Percentiles rank a stretch among this genome's conserved stretches.
These are phyloP conservation scores for Mustela nigripes DNA, from an alignment of 2,113 vertebrate species.

Conservation along the genomic window DNA sequence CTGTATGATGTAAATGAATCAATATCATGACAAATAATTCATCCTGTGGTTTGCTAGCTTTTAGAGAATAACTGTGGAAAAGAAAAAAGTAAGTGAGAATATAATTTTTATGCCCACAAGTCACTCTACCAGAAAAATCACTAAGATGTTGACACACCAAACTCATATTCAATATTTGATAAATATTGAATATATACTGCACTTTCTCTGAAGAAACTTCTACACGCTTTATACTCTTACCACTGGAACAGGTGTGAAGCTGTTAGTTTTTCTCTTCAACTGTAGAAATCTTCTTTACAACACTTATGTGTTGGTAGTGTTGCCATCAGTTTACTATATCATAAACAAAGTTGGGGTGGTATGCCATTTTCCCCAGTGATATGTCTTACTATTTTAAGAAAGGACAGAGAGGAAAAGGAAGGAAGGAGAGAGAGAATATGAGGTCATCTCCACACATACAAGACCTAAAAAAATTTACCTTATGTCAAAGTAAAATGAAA, in stretches of 20 bases:
- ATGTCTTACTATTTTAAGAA: neutral
- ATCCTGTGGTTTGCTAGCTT: neutral
- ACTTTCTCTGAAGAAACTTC: neutral
- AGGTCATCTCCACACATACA: neutral
- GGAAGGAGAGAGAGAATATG: no score
- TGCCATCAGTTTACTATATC: neutral
- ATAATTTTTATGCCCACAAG: neutral
- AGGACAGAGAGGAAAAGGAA: neutral
- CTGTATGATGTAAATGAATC: neutral
- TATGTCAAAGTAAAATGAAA: slow-evolving; percentile 52
- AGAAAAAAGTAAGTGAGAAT: neutral
- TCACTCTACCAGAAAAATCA: neutral
- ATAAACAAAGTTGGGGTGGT: neutral
- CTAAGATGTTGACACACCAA: neutral
- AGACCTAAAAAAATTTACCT: neutral
- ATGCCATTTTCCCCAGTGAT: neutral
- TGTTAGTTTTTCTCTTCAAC: neutral
- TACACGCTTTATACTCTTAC: neutral
- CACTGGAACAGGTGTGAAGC: neutral
- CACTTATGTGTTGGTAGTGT: neutral
- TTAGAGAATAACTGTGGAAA: neutral
- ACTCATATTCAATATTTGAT: neutral
- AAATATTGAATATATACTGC: neutral
- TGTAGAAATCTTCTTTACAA: neutral
- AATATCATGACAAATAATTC: neutral